A percentile compares a stretch with the other conserved stretches of the same genome.
Evolutionary conservation across 2,797 vertebrate species (phyloP).

Genomic region (Eidolon dupreanum): DNA sequence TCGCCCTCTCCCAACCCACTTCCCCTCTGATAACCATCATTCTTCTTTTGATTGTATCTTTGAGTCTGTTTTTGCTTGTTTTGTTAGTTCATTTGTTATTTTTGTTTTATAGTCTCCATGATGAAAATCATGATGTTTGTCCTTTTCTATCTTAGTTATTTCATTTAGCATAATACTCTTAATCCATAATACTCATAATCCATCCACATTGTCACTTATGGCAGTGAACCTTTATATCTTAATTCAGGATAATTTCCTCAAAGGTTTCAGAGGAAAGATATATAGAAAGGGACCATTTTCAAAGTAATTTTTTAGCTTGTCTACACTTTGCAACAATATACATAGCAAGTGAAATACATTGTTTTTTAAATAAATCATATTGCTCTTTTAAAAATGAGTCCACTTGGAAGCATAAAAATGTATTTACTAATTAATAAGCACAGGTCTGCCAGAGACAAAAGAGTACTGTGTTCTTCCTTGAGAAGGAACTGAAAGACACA

Average conservation of each 20-base stretch:
- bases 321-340: background rate
- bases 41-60: background rate
- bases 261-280: slow-evolving; percentile 3
- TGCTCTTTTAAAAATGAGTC: background rate
- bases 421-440: background rate
- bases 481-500: background rate
- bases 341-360: background rate
- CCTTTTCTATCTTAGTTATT: background rate
- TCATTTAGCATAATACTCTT: background rate
- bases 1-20: no score
- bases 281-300: background rate
- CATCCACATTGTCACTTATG: background rate
- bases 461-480: background rate
- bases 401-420: background rate
- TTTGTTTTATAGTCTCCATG: background rate
- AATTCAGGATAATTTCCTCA: background rate
- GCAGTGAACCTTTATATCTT: background rate
- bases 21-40: background rate
- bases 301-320: background rate
- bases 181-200: background rate
- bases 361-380: slow-evolving; percentile 1
- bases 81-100: background rate
- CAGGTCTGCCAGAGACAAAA: background rate
- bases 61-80: background rate
- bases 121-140: background rate